Conservation (phyloP, 1,140 invertebrate species). For the Tribolium castaneum region DNA sequence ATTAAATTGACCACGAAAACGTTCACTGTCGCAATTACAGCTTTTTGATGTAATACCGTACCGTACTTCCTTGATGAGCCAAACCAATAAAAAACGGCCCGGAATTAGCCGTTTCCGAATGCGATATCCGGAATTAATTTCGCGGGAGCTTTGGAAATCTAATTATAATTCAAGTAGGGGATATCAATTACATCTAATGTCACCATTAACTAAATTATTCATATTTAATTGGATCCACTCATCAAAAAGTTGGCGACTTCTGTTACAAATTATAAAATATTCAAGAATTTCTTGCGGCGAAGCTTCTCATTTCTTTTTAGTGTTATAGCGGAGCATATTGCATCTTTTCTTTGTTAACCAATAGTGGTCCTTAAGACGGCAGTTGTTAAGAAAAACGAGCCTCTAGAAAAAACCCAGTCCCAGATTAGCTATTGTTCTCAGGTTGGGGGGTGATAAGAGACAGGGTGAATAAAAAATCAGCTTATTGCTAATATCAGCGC, state of each 20-base stretch:
- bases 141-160: conserved; percentile 52
- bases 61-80: not conserved
- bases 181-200: conserved; percentile 63
- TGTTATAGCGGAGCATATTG: conserved; percentile 61
- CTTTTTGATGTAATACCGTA: conserved; percentile 1
- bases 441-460: conserved; percentile 60
- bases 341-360: conserved; percentile 49
- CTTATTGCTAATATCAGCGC: conserved; percentile 64
- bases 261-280: conserved; percentile 63
- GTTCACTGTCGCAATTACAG: conserved; percentile 12
- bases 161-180: conserved; percentile 56
- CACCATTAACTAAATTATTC: conserved; percentile 63
- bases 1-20: conserved; percentile 29
- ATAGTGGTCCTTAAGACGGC: conserved; percentile 47
- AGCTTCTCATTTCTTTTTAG: conserved; percentile 61
- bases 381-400: conserved; percentile 43
- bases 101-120: not conserved
- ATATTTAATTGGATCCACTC: conserved; percentile 62
- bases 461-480: conserved; percentile 66
- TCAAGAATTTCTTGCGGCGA: conserved; percentile 59
- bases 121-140: conserved; percentile 43
- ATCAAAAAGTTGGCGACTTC: conserved; percentile 63
- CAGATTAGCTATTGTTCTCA: conserved; percentile 62
- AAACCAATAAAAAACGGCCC: conserved; percentile 33
- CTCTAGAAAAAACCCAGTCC: conserved; percentile 45